These are phyloP conservation scores for Tympanoctomys barrerae DNA, from an alignment of 2,797 vertebrate genomes.

Conservation along the genomic window DNA sequence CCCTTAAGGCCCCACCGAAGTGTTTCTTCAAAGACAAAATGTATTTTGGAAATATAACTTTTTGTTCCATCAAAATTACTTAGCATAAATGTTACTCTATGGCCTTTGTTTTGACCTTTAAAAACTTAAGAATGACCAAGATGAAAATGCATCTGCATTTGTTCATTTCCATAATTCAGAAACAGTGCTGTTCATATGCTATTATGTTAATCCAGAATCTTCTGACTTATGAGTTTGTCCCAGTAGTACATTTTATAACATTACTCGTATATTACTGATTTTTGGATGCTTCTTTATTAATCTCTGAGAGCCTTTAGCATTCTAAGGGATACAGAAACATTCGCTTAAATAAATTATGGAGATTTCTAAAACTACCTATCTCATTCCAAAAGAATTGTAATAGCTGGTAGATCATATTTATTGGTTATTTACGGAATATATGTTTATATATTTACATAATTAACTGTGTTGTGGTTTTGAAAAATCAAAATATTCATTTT, in stretches of 20 bases:
- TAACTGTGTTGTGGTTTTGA: neutral
- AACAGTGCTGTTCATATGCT: neutral
- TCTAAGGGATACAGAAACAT: neutral
- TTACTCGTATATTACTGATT: neutral
- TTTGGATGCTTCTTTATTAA: neutral
- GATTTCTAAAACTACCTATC: neutral
- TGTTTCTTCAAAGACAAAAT: slow-evolving; percentile 55
- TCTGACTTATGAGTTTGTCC: neutral
- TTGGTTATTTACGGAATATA: neutral
- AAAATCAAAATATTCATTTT: neutral
- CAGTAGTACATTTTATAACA: neutral
- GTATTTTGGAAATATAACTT: slow-evolving; percentile 11
- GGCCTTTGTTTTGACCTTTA: neutral
- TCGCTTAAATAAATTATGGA: neutral
- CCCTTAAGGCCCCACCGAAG: neutral
- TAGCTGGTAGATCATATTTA: neutral
- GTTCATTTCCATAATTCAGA: neutral
- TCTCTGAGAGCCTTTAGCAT: fast-evolving
- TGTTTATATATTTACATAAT: neutral
- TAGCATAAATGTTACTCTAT: neutral
- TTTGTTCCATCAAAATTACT: slow-evolving; percentile 17
- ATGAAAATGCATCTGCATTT: neutral
- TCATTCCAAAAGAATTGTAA: neutral
- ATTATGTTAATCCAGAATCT: neutral
- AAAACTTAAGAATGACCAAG: neutral